Percentiles rank a stretch among this genome's conserved stretches.
Evolutionary conservation across 1,140 invertebrate genomes (phyloP).

Genomic region (Pantala flavescens): DNA sequence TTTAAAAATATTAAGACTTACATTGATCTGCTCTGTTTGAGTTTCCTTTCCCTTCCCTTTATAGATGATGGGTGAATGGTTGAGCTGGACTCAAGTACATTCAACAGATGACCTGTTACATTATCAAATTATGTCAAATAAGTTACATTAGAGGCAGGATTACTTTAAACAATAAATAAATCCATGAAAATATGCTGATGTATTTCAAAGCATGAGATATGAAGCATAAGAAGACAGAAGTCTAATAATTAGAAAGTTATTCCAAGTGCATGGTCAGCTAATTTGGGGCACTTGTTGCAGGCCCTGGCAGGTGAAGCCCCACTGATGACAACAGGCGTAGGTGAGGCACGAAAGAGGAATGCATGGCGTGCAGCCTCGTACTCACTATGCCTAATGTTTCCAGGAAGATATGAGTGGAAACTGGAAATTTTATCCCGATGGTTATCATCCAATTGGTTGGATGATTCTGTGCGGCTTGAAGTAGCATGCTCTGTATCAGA

Average conservation of each 20-base stretch:
- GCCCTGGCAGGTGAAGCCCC: not conserved
- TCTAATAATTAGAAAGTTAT: not conserved
- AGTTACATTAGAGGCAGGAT: not conserved
- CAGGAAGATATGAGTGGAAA: not conserved
- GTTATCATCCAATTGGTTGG: constrained; percentile 39
- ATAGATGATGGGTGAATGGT: not conserved
- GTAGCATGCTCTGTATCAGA: constrained; percentile 43
- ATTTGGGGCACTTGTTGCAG: not conserved
- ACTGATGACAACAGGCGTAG: not conserved
- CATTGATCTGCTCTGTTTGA: not conserved
- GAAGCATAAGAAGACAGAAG: not conserved
- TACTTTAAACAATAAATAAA: not conserved
- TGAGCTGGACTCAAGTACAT: not conserved
- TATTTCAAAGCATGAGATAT: not conserved
- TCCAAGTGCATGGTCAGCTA: not conserved
- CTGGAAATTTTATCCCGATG: not conserved
- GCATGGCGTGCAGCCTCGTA: not conserved
- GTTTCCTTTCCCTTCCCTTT: not conserved
- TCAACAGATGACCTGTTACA: not conserved
- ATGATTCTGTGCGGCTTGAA: constrained; percentile 40
- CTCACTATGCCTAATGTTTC: not conserved
- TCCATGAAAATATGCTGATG: not conserved
- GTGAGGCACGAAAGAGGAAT: not conserved
- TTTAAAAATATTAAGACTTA: not conserved
- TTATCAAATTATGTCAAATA: not conserved